A percentile compares a stretch with the other conserved stretches of the same genome.
phyloP scores from a whole-genome alignment of 2,888 invertebrate genomes.

The Ferrisia virgata region DNA sequence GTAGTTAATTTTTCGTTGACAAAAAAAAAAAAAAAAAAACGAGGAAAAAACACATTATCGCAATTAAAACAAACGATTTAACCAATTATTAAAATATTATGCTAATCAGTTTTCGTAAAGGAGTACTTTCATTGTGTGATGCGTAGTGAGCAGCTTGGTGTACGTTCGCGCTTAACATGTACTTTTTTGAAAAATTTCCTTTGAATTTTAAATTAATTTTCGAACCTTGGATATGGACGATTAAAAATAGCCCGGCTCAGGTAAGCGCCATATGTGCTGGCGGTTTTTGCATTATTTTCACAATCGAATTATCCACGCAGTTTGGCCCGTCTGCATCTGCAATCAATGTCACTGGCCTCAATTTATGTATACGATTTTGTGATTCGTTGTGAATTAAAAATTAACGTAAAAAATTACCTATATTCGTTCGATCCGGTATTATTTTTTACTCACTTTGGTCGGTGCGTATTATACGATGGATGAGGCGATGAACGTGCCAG shows the following conservation, averaged over 20 bases:
- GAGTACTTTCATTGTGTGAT: slow-evolving; percentile 40
- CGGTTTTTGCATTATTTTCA: background rate
- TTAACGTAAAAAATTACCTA: too few relatives aligned
- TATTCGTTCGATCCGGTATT: too few relatives aligned
- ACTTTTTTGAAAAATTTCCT: slow-evolving; percentile 39
- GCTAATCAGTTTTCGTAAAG: slow-evolving; percentile 33
- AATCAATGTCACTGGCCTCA: background rate
- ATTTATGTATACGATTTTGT: too few relatives aligned
- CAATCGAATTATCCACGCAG: background rate
- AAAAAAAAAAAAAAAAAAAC: slow-evolving; percentile 12
- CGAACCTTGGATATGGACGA: slow-evolving; percentile 34
- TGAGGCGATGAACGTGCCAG: too few relatives aligned
- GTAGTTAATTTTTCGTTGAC: slow-evolving; percentile 22
- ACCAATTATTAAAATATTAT: slow-evolving; percentile 44
- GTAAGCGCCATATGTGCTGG: background rate
- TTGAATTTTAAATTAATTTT: background rate
- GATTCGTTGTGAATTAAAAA: too few relatives aligned
- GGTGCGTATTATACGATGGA: too few relatives aligned
- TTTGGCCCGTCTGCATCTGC: background rate
- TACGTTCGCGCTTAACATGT: slow-evolving; percentile 41
- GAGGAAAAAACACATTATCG: slow-evolving; percentile 45
- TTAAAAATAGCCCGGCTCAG: slow-evolving; percentile 17
- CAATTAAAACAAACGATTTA: slow-evolving; percentile 44
- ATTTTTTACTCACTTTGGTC: too few relatives aligned
- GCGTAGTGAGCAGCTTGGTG: slow-evolving; percentile 22